Conservation (phyloP, 2,113 vertebrate species). For the Hemibagrus wyckioides region DNA sequence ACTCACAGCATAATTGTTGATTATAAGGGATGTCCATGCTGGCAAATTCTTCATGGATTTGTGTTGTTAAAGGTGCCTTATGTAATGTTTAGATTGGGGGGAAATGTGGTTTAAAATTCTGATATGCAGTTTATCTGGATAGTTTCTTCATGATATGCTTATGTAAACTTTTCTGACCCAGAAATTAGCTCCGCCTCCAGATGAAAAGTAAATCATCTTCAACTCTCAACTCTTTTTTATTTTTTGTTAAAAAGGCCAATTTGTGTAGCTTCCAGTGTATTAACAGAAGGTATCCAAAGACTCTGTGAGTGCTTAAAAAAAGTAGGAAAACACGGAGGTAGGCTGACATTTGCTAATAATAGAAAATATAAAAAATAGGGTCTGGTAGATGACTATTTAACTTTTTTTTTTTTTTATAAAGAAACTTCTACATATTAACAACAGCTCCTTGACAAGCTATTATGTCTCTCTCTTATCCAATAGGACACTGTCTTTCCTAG, state of each 20-base stretch:
- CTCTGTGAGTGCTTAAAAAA: neutral
- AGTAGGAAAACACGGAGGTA: neutral
- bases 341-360: neutral
- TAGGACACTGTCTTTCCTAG: constrained; percentile 94
- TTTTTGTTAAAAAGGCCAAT: neutral
- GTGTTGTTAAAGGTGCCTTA: neutral
- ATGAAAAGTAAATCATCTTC: neutral
- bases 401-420: neutral
- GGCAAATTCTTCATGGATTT: neutral
- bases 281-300: neutral
- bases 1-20: neutral
- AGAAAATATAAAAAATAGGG: neutral
- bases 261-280: neutral
- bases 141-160: neutral
- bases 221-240: neutral
- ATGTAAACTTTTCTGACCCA: neutral
- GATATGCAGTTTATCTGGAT: neutral
- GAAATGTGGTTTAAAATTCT: neutral
- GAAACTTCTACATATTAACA: neutral
- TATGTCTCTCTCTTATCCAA: constrained; percentile 32
- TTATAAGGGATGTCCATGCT: neutral
- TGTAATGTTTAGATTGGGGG: neutral
- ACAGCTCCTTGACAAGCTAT: neutral
- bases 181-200: neutral
- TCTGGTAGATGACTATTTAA: neutral